These are phyloP conservation scores for Glaucidium brasilianum DNA, from an alignment of 2,113 vertebrate genomes.

Conservation along the genomic window DNA sequence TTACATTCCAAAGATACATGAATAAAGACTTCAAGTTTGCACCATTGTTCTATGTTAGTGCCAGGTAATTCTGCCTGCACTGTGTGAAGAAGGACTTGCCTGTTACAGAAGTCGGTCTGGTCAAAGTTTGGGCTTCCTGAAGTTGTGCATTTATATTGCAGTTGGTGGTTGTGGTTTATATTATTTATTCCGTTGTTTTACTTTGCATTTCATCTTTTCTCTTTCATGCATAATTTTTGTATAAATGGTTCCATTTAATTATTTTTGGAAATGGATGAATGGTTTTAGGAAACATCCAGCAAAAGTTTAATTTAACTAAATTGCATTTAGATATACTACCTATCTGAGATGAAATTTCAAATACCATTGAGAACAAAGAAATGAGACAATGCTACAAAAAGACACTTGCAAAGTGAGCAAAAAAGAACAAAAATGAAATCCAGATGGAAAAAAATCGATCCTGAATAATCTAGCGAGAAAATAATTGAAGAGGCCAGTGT, in stretches of 20 bases:
- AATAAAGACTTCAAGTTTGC: neutral
- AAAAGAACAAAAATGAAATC: neutral
- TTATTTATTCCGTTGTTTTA: neutral
- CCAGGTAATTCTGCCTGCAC: neutral
- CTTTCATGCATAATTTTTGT: neutral
- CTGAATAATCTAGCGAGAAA: neutral
- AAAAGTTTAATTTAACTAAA: neutral
- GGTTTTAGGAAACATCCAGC: neutral
- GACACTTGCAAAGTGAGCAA: neutral
- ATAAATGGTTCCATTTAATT: neutral
- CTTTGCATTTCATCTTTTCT: neutral
- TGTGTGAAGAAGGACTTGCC: neutral
- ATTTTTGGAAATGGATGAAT: neutral
- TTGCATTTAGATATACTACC: neutral
- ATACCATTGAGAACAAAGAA: neutral
- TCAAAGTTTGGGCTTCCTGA: neutral
- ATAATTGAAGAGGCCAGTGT: neutral
- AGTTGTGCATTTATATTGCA: neutral
- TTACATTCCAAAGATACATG: neutral
- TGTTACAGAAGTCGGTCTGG: rapidly evolving
- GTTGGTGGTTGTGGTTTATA: neutral
- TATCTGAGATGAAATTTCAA: neutral
- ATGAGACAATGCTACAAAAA: neutral
- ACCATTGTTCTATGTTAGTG: neutral
- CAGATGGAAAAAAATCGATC: neutral